Conservation (phyloP, 2,113 vertebrate genomes). For the Pomatorhinus ruficollis region DNA sequence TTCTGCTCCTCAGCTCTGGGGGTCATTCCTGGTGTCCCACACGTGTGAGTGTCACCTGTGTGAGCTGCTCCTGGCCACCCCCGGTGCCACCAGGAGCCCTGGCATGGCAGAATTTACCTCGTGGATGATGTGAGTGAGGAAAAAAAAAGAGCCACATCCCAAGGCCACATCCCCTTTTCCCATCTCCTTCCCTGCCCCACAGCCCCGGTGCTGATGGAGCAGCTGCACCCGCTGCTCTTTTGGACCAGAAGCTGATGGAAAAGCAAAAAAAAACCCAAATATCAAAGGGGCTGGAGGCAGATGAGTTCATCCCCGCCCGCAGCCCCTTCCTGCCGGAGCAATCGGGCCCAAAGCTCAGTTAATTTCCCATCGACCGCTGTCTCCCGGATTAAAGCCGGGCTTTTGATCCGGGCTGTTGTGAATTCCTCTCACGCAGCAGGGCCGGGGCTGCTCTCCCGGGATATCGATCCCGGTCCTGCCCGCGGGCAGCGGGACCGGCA, state of each 20-base stretch:
- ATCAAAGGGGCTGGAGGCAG: background rate
- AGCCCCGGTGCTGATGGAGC: rapidly evolving
- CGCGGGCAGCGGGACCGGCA: background rate
- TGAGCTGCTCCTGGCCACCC: background rate
- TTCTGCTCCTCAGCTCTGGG: background rate
- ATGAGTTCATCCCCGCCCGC: background rate
- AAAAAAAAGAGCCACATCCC: background rate
- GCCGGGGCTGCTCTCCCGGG: background rate
- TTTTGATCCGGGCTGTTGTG: background rate
- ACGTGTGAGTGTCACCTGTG: rapidly evolving
- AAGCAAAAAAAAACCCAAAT: background rate
- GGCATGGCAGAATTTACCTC: too few species aligned
- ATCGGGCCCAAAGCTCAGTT: background rate
- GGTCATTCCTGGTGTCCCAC: background rate
- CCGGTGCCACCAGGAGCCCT: too few species aligned
- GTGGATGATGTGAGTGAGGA: background rate
- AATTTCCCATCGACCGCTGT: constrained; percentile 24
- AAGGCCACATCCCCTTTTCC: rapidly evolving
- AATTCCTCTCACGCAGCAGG: background rate
- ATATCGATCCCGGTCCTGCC: background rate
- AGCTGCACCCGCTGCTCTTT: rapidly evolving
- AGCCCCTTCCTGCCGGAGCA: background rate
- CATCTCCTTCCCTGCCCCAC: rapidly evolving
- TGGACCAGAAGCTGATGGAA: background rate
- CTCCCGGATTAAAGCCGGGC: background rate